A percentile compares a stretch with the other conserved stretches of the same genome.
phyloP scores from a whole-genome alignment of 2,113 vertebrate species.

The Dromas ardeola region DNA sequence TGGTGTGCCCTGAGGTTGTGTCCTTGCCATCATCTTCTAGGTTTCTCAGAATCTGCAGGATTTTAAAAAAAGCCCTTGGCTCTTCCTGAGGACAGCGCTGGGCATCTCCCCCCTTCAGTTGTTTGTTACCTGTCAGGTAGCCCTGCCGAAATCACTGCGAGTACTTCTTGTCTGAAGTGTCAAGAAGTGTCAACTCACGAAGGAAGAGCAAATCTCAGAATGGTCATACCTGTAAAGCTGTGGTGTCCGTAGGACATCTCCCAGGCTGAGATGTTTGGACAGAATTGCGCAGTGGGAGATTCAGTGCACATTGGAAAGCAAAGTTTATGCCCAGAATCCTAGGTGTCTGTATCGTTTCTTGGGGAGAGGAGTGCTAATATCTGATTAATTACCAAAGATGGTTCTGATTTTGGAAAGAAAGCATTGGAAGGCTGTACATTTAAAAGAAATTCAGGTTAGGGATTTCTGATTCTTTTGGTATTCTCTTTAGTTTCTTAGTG shows the following conservation, averaged over 20 bases:
- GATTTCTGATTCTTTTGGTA: background rate
- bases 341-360: background rate
- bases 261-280: background rate
- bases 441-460: background rate
- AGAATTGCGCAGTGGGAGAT: background rate
- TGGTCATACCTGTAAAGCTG: background rate
- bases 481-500: background rate
- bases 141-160: background rate
- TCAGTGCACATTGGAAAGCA: background rate
- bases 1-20: background rate
- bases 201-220: background rate
- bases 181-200: background rate
- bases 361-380: background rate
- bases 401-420: background rate
- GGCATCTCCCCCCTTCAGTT: background rate
- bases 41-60: background rate
- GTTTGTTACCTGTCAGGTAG: background rate
- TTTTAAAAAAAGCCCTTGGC: background rate
- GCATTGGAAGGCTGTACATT: background rate
- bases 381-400: background rate
- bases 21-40: background rate
- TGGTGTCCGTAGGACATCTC: background rate
- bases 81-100: background rate
- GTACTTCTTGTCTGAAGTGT: background rate
- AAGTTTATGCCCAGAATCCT: background rate